These are phyloP conservation scores for Erythrolamprus reginae DNA, from an alignment of 2,113 vertebrate genomes.

Conservation along the genomic window DNA sequence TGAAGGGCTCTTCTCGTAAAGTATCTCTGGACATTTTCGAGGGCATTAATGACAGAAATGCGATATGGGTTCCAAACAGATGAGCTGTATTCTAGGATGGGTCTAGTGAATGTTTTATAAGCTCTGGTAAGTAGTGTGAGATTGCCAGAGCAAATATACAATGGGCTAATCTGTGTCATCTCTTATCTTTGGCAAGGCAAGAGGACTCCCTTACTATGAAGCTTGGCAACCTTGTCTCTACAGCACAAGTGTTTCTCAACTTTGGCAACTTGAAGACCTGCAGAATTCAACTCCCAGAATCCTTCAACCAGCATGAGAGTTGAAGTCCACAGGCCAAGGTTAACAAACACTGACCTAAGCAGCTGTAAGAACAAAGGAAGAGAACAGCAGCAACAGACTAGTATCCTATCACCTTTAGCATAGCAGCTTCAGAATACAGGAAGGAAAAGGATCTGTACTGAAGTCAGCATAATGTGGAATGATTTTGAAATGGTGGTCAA, in stretches of 20 bases:
- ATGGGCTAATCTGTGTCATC: neutral
- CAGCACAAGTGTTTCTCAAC: neutral
- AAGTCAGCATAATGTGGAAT: neutral
- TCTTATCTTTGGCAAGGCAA: neutral
- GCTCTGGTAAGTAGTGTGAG: no score
- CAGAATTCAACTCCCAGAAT: neutral
- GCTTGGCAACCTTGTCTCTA: neutral
- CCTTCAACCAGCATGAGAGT: neutral
- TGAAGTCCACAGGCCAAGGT: neutral
- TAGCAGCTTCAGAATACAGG: neutral
- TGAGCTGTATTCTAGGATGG: no score
- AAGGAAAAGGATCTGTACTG: neutral
- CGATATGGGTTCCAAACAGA: no score
- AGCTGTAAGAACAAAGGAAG: neutral
- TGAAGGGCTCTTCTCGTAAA: no score
- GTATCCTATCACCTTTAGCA: neutral
- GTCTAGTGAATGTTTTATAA: no score
- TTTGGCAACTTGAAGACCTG: neutral
- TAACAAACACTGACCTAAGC: neutral
- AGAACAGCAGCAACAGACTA: neutral
- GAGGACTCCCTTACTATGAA: neutral
- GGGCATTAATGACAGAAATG: no score
- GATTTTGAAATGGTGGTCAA: neutral
- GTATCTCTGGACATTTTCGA: no score
- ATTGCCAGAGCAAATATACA: no score